Percentiles rank a stretch among this genome's conserved stretches.
These are phyloP conservation scores for Sphyrna mokarran DNA, from an alignment of 2,113 vertebrate genomes.

Conservation along the genomic window DNA sequence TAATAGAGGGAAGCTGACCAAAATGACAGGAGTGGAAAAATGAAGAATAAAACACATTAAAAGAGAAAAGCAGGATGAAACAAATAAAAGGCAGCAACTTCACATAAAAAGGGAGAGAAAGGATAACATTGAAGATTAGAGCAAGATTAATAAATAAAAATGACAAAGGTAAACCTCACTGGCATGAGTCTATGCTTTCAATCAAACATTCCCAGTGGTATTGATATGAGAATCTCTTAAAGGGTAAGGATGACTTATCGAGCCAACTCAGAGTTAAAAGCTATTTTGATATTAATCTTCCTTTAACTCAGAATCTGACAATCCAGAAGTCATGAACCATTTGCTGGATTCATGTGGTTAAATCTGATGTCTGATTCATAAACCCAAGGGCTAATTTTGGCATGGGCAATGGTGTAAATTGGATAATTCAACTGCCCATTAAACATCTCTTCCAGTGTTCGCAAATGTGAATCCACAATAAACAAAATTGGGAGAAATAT, in stretches of 20 bases:
- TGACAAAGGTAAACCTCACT: not conserved
- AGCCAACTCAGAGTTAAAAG: not conserved
- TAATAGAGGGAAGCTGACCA: not conserved
- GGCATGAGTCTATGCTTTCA: not conserved
- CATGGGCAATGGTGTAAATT: not conserved
- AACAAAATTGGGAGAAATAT: not conserved
- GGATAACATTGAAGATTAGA: not conserved
- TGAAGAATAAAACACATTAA: not conserved
- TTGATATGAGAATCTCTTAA: not conserved
- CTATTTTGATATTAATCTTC: not conserved
- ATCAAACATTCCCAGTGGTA: not conserved
- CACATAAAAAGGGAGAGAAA: not conserved
- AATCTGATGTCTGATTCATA: not conserved
- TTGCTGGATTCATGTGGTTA: constrained; percentile 8
- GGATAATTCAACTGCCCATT: not conserved
- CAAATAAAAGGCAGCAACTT: not conserved
- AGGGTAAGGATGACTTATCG: not conserved
- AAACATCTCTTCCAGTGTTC: not conserved
- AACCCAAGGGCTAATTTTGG: not conserved
- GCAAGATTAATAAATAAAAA: not conserved
- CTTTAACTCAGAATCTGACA: not conserved
- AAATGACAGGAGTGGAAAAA: not conserved
- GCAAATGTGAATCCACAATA: not conserved
- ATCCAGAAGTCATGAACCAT: not conserved
- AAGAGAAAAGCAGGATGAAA: not conserved